Evolutionary conservation across 2,113 vertebrate species (phyloP).

Genomic region (Chloropsis hardwickii): DNA sequence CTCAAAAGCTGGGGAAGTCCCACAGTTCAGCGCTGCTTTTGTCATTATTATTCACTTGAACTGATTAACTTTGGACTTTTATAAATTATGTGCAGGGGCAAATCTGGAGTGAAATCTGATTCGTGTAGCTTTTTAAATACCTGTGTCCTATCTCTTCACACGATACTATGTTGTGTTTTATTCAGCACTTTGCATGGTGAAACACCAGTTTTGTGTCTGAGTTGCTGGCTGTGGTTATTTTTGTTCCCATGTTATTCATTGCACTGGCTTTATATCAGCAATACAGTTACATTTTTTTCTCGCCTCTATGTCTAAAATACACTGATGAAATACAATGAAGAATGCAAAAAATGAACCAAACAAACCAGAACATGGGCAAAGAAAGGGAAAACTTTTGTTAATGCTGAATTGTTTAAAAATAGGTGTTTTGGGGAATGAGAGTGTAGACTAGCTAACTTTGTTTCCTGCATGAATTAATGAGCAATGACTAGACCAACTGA

Average conservation of each 20-base stretch:
- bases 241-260: background rate
- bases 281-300: background rate
- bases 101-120: background rate
- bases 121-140: background rate
- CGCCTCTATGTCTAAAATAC: background rate
- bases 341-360: background rate
- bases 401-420: background rate
- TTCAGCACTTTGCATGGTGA: background rate
- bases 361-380: background rate
- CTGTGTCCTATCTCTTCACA: background rate
- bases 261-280: background rate
- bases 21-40: background rate
- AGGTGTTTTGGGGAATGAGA: background rate
- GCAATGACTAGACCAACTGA: background rate
- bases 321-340: background rate
- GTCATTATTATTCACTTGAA: background rate
- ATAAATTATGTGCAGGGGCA: background rate
- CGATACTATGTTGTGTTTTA: background rate
- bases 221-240: background rate
- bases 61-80: background rate
- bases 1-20: background rate
- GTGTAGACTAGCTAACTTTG: background rate
- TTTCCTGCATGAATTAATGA: background rate
- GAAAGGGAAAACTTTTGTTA: background rate
- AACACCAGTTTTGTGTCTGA: background rate